Base-by-base conservation (phyloP, 2,888 invertebrate genomes). In the Protonemura montana region DNA sequence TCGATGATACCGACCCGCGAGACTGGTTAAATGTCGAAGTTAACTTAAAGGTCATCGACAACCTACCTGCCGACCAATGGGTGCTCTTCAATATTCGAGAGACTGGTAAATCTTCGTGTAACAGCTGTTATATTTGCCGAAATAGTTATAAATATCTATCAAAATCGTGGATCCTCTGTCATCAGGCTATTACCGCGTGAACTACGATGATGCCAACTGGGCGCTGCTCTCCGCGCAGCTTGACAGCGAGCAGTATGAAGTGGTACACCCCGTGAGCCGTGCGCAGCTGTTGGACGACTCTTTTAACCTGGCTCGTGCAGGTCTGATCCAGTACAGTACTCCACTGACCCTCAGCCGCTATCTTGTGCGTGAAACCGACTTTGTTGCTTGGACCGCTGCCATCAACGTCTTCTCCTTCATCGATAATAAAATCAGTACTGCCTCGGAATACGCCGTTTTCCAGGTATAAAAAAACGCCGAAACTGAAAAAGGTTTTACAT, bases 271-370 rank as follows among this genome's bases (percentile, higher is more conserved):
- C 0, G 91, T 94, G 0, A 94, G 94, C 42, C 93, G 95, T 85
- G 95, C 95, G 0, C 96, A 96, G 89, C 91, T 96, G 0, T 92
- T 97, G 10, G 95, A 96, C 89, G 96, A 97, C 89, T 94, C 95
- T 0, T 94, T 95, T 90, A 94, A 94, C 89, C 90, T 95, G 16
- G 95, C 95, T 21, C 93, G 94, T 89, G 92, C 93, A 0, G 93
- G 93, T 0, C 91, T 92, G 80, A 90, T 95, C 0, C 91, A 93
- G 89, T 95, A 95, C 90, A 92, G 91, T 82, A 91, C 93, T 5
- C 94, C 95, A 0, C 92, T 96, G 25, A 93, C 94, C 0, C 89
- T 96, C 28, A 93, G 94, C 7, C 92, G 93, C 16, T 95, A 95
- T 89, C 92, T 96, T 85, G 90, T 91, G 0, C 93, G 94, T 0